A percentile compares a stretch with the other conserved stretches of the same genome.
Evolutionary conservation across 2,888 invertebrate species (phyloP).

Genomic region (Drosophila neotestacea): DNA sequence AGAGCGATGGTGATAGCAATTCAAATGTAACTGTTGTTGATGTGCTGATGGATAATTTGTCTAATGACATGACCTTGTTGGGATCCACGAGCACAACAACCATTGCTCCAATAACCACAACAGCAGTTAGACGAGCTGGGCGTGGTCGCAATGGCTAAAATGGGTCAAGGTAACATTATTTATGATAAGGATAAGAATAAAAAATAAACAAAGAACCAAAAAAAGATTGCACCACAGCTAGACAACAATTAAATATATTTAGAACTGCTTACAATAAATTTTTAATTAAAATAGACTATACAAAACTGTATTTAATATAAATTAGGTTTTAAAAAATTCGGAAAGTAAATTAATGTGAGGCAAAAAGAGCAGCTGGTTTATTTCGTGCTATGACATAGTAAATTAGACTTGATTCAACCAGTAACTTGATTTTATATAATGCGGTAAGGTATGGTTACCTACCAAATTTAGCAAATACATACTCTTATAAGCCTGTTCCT

Average conservation of each 20-base stretch:
- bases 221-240: slow-evolving; percentile 29
- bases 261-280: slow-evolving; percentile 36
- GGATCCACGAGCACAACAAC: slow-evolving; percentile 44
- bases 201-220: slow-evolving; percentile 1
- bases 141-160: slow-evolving; percentile 65
- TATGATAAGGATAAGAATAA: slow-evolving; percentile 11
- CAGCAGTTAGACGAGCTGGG: slow-evolving; percentile 40
- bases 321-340: background rate
- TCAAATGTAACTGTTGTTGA: slow-evolving; percentile 64
- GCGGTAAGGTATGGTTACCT: too few species aligned
- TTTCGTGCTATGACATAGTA: too few species aligned
- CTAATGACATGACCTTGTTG: slow-evolving; percentile 64
- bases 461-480: too few species aligned
- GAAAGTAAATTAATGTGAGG: background rate
- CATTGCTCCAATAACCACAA: slow-evolving; percentile 35
- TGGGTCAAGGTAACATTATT: slow-evolving; percentile 37
- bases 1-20: slow-evolving; percentile 51
- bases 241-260: slow-evolving; percentile 11
- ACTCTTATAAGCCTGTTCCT: too few species aligned
- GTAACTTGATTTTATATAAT: too few species aligned
- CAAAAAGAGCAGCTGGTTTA: too few species aligned
- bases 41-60: slow-evolving; percentile 65
- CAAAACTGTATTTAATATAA: background rate
- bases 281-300: slow-evolving; percentile 4
- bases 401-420: too few species aligned